Conservation (phyloP, 2,797 vertebrate genomes). For the Macropodus opercularis region DNA sequence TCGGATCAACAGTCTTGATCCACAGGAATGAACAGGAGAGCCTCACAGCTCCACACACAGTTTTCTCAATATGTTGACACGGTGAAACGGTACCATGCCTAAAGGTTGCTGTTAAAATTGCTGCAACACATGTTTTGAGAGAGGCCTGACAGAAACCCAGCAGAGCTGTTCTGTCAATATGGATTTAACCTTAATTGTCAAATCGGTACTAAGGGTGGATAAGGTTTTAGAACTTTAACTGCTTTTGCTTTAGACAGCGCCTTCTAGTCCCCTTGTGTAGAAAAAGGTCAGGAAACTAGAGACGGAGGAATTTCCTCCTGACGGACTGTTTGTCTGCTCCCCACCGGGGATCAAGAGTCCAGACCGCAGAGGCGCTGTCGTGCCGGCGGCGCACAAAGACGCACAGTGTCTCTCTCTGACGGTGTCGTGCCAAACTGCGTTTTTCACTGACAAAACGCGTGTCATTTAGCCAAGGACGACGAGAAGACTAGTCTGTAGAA, state of each 20-base stretch:
- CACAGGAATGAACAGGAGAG: constrained; percentile 61
- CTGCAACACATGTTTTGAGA: not conserved
- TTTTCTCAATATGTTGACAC: constrained; percentile 34
- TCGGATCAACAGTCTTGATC: constrained; percentile 68
- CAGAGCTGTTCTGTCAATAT: too few species aligned
- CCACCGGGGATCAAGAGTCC: constrained; percentile 51
- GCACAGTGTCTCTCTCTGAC: constrained; percentile 69
- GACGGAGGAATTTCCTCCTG: constrained; percentile 73
- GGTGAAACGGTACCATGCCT: constrained; percentile 11
- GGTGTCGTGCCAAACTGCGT: constrained; percentile 37
- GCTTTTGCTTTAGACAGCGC: too few species aligned
- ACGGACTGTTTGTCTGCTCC: constrained; percentile 55
- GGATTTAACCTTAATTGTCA: too few species aligned
- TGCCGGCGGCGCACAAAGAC: constrained; percentile 77
- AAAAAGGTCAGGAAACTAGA: constrained; percentile 67
- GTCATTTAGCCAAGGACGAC: constrained; percentile 1
- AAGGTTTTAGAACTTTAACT: too few species aligned
- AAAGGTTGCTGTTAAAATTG: not conserved
- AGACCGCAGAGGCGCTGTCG: constrained; percentile 62
- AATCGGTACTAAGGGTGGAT: too few species aligned
- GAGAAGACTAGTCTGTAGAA: not conserved
- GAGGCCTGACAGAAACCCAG: not conserved
- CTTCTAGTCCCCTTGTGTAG: too few species aligned
- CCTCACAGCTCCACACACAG: constrained; percentile 31
- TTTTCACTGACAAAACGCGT: constrained; percentile 36